Conservation (phyloP, 2,888 invertebrate genomes). For the Latheticus oryzae region DNA sequence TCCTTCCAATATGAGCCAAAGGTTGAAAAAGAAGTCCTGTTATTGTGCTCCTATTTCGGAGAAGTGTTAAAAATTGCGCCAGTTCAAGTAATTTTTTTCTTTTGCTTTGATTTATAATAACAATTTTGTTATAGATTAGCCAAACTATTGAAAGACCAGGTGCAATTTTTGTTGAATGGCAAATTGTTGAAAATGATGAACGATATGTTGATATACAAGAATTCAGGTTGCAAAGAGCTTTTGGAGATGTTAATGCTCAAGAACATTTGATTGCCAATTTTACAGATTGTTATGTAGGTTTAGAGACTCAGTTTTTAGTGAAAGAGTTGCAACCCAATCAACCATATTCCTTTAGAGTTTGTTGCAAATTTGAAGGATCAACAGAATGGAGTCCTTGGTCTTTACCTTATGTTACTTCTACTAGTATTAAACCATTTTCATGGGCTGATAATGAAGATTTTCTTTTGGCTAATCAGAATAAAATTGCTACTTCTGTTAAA, state of each 20-base stretch:
- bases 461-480: slow-evolving; percentile 66
- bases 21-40: slow-evolving; percentile 51
- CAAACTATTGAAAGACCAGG: slow-evolving; percentile 68
- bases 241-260: slow-evolving; percentile 61
- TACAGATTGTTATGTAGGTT: slow-evolving; percentile 65
- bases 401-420: slow-evolving; percentile 65
- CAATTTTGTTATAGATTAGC: slow-evolving; percentile 64
- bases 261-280: slow-evolving; percentile 58
- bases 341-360: slow-evolving; percentile 69
- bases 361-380: slow-evolving; percentile 66
- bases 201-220: slow-evolving; percentile 64
- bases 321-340: slow-evolving; percentile 66
- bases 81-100: slow-evolving; percentile 56
- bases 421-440: slow-evolving; percentile 66
- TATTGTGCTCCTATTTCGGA: slow-evolving; percentile 55
- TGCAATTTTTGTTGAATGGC: slow-evolving; percentile 68
- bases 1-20: slow-evolving; percentile 66
- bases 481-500: slow-evolving; percentile 65
- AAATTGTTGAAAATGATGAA: slow-evolving; percentile 64
- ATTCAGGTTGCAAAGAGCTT: slow-evolving; percentile 65
- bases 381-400: slow-evolving; percentile 69
- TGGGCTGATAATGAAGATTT: slow-evolving; percentile 66
- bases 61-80: slow-evolving; percentile 58
- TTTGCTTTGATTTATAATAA: background rate
- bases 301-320: slow-evolving; percentile 65